phyloP scores from a whole-genome alignment of 2,888 invertebrate genomes.

The Dryadula phaetusa region DNA sequence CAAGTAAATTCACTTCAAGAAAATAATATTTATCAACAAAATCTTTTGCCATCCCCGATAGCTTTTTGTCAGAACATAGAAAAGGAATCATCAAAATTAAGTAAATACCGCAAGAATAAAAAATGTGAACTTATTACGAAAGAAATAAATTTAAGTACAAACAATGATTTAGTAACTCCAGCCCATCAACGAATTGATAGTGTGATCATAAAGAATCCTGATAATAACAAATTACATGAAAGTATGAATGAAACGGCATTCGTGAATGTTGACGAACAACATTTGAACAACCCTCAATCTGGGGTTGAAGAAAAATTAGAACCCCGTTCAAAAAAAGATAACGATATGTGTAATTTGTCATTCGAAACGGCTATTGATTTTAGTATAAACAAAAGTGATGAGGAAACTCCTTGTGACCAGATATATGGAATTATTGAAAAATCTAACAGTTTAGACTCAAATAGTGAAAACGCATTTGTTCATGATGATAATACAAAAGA shows the following conservation, averaged over 20 bases:
- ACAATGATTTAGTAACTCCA: slow-evolving; percentile 7
- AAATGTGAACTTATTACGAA: slow-evolving; percentile 45
- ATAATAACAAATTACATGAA: slow-evolving; percentile 62
- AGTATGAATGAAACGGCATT: slow-evolving; percentile 45
- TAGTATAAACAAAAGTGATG: slow-evolving; percentile 60
- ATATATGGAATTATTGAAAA: slow-evolving; percentile 15
- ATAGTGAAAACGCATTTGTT: not conserved
- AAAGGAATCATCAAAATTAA: slow-evolving; percentile 67
- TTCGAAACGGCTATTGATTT: slow-evolving; percentile 67
- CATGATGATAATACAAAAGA: slow-evolving; percentile 1
- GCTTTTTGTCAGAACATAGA: slow-evolving; percentile 53
- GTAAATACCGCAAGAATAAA: slow-evolving; percentile 72
- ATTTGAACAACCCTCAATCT: slow-evolving; percentile 5
- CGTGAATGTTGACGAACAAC: slow-evolving; percentile 24
- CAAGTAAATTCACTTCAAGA: slow-evolving; percentile 34
- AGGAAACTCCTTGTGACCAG: slow-evolving; percentile 40
- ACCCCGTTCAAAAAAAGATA: slow-evolving; percentile 17
- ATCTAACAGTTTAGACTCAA: not conserved
- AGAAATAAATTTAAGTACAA: slow-evolving; percentile 18
- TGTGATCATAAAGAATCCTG: slow-evolving; percentile 80
- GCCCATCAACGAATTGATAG: slow-evolving; percentile 65
- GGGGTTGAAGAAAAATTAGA: slow-evolving; percentile 9
- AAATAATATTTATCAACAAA: slow-evolving; percentile 42
- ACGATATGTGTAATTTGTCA: slow-evolving; percentile 29
- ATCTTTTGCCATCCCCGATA: slow-evolving; percentile 41